Evolutionary conservation across 2,888 invertebrate genomes (phyloP).

Genomic region (Uropetala carovei): DNA sequence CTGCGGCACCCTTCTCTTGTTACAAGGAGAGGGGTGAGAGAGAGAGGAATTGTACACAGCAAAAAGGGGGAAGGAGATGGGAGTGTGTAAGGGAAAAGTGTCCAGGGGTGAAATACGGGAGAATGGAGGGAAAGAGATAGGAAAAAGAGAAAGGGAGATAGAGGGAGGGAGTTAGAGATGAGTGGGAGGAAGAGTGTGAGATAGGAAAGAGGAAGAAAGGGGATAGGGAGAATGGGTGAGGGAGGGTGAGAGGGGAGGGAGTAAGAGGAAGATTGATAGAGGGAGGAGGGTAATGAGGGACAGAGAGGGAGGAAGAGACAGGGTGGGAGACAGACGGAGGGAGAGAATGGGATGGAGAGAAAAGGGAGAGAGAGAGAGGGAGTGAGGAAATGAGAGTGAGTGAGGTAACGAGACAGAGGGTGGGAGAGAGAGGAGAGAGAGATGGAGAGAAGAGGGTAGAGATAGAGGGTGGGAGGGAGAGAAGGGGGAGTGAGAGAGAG

Average conservation of each 20-base stretch:
- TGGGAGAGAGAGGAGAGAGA: not conserved
- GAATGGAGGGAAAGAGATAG: not conserved
- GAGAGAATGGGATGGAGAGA: too few species aligned
- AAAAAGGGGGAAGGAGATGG: not conserved
- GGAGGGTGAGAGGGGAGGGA: too few species aligned
- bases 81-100: not conserved
- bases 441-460: not conserved
- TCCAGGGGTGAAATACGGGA: too few species aligned
- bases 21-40: not conserved
- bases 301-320: too few species aligned
- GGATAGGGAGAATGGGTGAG: too few species aligned
- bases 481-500: not conserved
- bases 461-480: not conserved
- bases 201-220: too few species aligned
- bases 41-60: not conserved
- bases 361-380: not conserved
- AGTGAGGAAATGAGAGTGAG: too few species aligned
- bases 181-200: too few species aligned
- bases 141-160: not conserved
- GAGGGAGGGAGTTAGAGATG: not conserved
- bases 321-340: too few species aligned
- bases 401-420: not conserved
- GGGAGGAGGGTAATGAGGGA: too few species aligned
- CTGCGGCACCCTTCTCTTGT: slow-evolving; percentile 28
- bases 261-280: too few species aligned